These are phyloP conservation scores for Drosophila cognata DNA, from an alignment of 2,888 invertebrate species.

Conservation along the genomic window DNA sequence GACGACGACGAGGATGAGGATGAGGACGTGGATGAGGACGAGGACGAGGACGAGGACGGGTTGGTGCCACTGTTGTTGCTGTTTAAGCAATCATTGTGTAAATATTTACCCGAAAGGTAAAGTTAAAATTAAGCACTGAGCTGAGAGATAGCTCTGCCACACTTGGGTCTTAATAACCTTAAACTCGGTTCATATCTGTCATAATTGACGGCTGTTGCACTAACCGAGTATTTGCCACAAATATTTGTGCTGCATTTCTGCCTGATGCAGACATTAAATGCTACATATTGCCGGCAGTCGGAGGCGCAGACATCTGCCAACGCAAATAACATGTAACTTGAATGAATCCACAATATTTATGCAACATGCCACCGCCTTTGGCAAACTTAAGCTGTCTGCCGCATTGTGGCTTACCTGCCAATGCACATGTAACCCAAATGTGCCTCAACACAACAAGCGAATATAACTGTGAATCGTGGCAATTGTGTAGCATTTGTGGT, in stretches of 20 bases:
- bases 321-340: conserved; percentile 19
- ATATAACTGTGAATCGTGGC: conserved; percentile 13
- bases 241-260: conserved; percentile 45
- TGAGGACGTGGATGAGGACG: not conserved
- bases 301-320: conserved; percentile 10
- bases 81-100: conserved; percentile 64
- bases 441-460: conserved; percentile 1
- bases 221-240: conserved; percentile 37
- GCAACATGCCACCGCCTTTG: conserved; percentile 12
- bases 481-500: conserved; percentile 13
- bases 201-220: conserved; percentile 24
- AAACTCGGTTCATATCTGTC: not conserved
- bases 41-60: not conserved
- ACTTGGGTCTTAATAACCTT: not conserved
- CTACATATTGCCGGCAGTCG: conserved; percentile 23
- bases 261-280: conserved; percentile 49
- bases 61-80: conserved; percentile 22
- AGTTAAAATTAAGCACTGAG: conserved; percentile 69
- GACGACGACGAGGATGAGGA: not conserved
- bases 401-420: conserved; percentile 12
- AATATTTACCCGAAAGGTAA: conserved; percentile 72
- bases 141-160: conserved; percentile 31
- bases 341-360: conserved; percentile 24
- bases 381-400: conserved; percentile 7
- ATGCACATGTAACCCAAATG: not conserved